Evolutionary conservation across 2,113 vertebrate species (phyloP).

Genomic region (Oreotrochilus melanogaster): DNA sequence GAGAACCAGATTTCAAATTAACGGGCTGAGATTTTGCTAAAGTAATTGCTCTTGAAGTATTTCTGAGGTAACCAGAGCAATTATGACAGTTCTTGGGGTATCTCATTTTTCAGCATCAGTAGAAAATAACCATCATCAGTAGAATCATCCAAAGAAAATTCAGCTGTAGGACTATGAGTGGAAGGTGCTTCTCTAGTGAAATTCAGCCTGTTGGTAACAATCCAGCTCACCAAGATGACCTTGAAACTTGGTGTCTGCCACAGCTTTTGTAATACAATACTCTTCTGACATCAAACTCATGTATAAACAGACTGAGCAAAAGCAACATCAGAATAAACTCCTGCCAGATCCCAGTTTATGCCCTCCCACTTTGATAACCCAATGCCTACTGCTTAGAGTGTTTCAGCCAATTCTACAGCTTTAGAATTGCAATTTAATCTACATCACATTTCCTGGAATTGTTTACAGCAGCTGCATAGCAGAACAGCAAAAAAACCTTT

Average conservation of each 20-base stretch:
- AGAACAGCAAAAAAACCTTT: background rate
- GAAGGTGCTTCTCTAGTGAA: background rate
- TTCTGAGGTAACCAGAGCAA: background rate
- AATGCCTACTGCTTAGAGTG: background rate
- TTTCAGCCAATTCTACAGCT: background rate
- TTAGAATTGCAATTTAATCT: background rate
- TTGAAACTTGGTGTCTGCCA: background rate
- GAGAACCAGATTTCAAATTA: background rate
- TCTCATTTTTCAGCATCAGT: background rate
- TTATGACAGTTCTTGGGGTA: background rate
- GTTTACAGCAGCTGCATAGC: background rate
- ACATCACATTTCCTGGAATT: background rate
- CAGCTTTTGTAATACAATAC: fast-evolving
- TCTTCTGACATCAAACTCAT: background rate
- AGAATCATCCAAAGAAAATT: background rate
- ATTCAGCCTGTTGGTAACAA: background rate
- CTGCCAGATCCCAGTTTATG: background rate
- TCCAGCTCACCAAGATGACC: background rate
- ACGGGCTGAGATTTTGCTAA: background rate
- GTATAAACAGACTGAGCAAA: background rate
- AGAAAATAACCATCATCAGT: background rate
- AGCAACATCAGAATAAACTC: background rate
- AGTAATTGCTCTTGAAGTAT: background rate
- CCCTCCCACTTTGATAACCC: background rate
- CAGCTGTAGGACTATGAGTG: background rate